Percentiles rank a stretch among this genome's conserved stretches.
Conservation (phyloP, 2,797 vertebrate genomes). For the Artibeus jamaicensis region DNA sequence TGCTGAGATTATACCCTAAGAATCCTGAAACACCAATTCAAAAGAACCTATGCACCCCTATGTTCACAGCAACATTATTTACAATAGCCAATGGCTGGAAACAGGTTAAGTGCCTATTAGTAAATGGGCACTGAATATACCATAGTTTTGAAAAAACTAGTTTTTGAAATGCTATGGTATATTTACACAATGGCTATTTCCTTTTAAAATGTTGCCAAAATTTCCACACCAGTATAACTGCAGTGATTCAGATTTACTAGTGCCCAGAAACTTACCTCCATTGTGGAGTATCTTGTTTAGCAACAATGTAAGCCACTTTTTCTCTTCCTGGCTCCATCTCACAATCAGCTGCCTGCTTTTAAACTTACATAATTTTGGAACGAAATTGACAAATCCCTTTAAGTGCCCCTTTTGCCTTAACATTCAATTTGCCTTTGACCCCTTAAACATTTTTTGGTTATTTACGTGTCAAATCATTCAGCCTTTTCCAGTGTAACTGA, state of each 20-base stretch:
- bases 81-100: no score
- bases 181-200: neutral
- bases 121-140: no score
- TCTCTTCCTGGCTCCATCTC: neutral
- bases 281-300: constrained; percentile 42
- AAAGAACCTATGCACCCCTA: no score
- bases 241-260: neutral
- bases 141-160: no score
- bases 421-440: constrained; percentile 44
- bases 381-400: constrained; percentile 47
- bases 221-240: neutral
- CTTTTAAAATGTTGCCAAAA: neutral
- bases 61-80: no score
- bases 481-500: constrained; percentile 40
- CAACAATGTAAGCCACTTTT: neutral
- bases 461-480: constrained; percentile 51
- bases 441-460: constrained; percentile 49
- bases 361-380: neutral
- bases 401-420: constrained; percentile 49
- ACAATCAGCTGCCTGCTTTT: constrained; percentile 19
- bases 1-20: no score
- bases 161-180: no score
- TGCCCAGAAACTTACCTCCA: neutral
- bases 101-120: no score
- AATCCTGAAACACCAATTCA: no score